A percentile compares a stretch with the other conserved stretches of the same genome.
Evolutionary conservation across 23 tunicate genomes (phyloP).

Genomic region (Trididemnum nubilum): DNA sequence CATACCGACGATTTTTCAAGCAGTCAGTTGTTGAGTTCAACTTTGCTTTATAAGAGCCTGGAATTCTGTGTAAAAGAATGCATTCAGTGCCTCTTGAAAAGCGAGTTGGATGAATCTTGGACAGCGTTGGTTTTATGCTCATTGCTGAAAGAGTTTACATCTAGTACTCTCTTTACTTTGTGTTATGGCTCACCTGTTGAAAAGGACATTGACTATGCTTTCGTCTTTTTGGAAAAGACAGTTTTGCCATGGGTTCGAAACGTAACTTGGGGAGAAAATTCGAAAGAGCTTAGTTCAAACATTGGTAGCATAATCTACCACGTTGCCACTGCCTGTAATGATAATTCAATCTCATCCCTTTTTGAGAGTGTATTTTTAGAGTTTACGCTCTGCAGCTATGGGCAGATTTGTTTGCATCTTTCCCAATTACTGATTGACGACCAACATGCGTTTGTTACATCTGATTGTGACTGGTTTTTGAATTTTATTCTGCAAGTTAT

Average conservation of each 20-base stretch:
- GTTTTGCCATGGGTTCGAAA: background rate
- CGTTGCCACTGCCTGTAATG: background rate
- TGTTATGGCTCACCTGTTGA: background rate
- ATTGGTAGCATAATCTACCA: slow-evolving; percentile 3
- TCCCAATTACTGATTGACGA: background rate
- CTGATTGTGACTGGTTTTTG: slow-evolving; percentile 1
- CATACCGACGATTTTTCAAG: background rate
- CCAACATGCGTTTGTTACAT: background rate
- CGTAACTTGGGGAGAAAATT: background rate
- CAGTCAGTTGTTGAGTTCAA: background rate
- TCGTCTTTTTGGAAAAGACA: background rate
- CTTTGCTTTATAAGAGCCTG: background rate
- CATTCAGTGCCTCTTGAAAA: background rate
- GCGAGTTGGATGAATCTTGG: background rate
- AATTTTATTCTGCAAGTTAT: background rate
- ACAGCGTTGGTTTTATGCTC: background rate
- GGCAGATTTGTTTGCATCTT: too few species aligned
- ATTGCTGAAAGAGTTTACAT: background rate
- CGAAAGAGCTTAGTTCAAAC: background rate
- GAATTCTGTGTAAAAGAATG: background rate
- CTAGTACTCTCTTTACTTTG: background rate
- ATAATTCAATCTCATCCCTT: background rate
- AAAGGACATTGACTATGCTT: slow-evolving; percentile 7
- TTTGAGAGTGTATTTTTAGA: background rate
- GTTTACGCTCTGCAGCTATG: too few species aligned